Base-by-base conservation (phyloP, 2,113 vertebrate species). In the Osmerus eperlanus region DNA sequence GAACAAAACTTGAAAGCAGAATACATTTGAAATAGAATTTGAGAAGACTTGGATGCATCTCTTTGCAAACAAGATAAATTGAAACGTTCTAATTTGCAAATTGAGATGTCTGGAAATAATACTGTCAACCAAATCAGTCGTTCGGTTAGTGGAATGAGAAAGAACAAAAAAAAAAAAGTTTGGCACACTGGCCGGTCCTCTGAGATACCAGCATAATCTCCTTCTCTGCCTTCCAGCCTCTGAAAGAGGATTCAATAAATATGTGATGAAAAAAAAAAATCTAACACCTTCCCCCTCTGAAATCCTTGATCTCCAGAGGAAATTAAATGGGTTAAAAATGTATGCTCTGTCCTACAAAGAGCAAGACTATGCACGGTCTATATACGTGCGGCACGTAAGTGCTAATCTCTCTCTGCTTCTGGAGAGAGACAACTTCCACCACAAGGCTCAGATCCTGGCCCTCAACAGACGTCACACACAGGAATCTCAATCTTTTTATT, bases 41-140 rank as follows among this genome's bases (percentile, higher is more conserved):
- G 67, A 75, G 60, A 29, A 78, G 58, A 79, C 68, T 73, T 78
- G 32, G 32, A 66, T 79, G 77, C 75, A 84, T 87, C 78, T 79
- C 73, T 67, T 75, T 77, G 78, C 51, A 21, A 79, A 75, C 76
- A 79, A 68, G 74, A 79, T 72, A 83, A 79, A 79, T 71, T 83
- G 86, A 91, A 92, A 92, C 90, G 78, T 89, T 90, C 91, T 95
- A 91, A 94, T 94, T 94, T 95, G 93, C 93, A 95, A 96, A 97
- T 96, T 92, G 94, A 97, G 93, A 96, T 87, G 88, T 94, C 90
- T 89, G 89, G 86, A 90, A 91, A 88, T 90, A 92, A 91, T 86
- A 85, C 86, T 95, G 94, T 95, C 93, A 94, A 94, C 82, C 92
- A 87, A 93, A 91, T 93, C 92, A 92, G 91, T 88, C 92, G 78